phyloP scores from a whole-genome alignment of 64 coral and sea anemone species.

The Acropora yongei region DNA sequence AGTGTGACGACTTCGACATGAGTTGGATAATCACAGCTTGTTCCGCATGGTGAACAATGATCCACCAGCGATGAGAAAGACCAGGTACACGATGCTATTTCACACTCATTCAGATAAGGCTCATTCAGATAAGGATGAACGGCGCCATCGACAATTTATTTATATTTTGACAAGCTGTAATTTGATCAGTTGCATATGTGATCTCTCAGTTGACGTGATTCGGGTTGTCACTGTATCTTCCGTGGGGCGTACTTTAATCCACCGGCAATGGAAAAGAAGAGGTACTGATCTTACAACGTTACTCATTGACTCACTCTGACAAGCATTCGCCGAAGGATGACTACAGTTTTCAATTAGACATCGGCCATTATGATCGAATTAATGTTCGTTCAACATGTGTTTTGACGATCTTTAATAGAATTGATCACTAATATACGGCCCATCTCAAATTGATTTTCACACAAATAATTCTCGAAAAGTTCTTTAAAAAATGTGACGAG shows the following conservation, averaged over 20 bases:
- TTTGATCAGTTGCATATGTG: background rate
- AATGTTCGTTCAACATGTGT: too few relatives aligned
- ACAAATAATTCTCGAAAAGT: too few relatives aligned
- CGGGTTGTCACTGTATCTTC: too few relatives aligned
- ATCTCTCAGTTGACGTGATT: conserved; percentile 18
- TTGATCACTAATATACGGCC: background rate
- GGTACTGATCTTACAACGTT: too few relatives aligned
- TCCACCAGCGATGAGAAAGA: background rate
- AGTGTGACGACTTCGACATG: background rate
- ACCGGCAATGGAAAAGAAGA: background rate
- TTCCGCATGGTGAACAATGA: background rate
- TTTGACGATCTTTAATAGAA: background rate
- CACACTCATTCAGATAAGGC: background rate
- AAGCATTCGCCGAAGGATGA: conserved; percentile 6
- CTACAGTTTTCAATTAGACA: background rate
- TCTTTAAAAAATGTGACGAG: too few relatives aligned
- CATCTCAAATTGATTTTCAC: conserved; percentile 27
- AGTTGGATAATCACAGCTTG: background rate
- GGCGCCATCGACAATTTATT: background rate
- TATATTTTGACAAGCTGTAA: background rate
- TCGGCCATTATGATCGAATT: too few relatives aligned
- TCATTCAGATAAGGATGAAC: background rate
- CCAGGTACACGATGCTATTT: background rate
- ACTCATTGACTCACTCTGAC: conserved; percentile 20
- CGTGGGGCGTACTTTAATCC: too few relatives aligned